These are phyloP conservation scores for Mus pahari DNA, from an alignment of 2,113 vertebrate genomes.

Conservation along the genomic window DNA sequence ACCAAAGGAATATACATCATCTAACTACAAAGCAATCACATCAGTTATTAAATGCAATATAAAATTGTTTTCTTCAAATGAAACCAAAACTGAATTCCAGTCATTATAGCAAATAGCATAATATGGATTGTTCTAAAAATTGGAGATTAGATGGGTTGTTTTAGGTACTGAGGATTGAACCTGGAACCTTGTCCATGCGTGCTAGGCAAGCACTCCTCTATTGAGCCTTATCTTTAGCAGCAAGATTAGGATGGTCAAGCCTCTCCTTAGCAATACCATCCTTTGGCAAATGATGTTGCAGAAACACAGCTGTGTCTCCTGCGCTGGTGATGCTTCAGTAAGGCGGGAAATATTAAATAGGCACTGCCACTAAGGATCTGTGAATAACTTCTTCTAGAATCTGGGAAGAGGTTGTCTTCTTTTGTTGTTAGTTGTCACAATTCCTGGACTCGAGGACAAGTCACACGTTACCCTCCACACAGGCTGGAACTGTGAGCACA, in stretches of 20 bases:
- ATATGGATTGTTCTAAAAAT: slow-evolving; percentile 1
- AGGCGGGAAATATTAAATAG: not conserved
- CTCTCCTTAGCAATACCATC: not conserved
- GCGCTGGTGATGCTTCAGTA: not conserved
- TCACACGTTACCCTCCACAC: not conserved
- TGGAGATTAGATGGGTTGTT: not conserved
- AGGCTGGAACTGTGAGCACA: not conserved
- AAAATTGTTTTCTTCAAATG: slow-evolving; percentile 10
- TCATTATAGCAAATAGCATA: not conserved
- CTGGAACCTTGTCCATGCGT: not conserved
- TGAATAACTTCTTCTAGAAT: not conserved
- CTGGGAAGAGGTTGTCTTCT: not conserved
- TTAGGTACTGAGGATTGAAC: not conserved
- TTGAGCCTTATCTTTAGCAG: not conserved
- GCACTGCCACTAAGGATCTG: not conserved
- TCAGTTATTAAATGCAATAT: slow-evolving; percentile 35
- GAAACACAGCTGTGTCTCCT: not conserved
- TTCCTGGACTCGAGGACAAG: not conserved
- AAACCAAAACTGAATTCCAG: slow-evolving; percentile 25
- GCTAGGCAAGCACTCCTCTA: not conserved
- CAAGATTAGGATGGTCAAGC: not conserved
- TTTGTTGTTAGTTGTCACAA: not conserved
- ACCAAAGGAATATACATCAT: not conserved
- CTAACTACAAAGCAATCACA: slow-evolving; percentile 8
- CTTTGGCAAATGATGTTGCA: not conserved